Evolutionary conservation across 2,888 invertebrate genomes (phyloP), one percentile per base, ranked within the genome.

Genomic region (Catocala fraxini): DNA sequence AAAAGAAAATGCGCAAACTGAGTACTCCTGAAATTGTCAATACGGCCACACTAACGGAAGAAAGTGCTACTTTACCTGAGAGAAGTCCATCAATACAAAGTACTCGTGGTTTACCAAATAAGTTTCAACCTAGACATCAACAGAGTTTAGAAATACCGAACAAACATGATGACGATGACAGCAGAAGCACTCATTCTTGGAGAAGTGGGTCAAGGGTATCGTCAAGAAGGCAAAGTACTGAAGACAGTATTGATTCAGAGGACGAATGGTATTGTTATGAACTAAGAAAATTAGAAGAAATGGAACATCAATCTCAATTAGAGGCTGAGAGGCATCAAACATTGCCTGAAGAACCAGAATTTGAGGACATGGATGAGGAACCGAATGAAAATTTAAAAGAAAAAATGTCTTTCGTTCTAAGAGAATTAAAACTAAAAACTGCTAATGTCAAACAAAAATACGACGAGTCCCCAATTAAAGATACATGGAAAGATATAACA

Each of bases 191-290:
- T 3, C 97, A 98, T 90, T 98, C 98, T 0, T 97, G 97, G 95
- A 95, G 98, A 75, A 98, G 98, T 79, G 96, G 97, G 0, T 98
- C 98, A 0, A 94, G 97, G 74, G 97, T 97, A 0, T 98, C 98
- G 1, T 98, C 98, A 0, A 95, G 98, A 72, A 95, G 98, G 55
- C 98, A 98, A 90, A 98, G 98, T 82, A 98, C 98, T 0, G 98
- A 98, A 91, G 98, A 98, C 78, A 98, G 98, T 79, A 98, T 98
- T 61, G 98, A 98, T 86, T 98, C 97, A 34, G 98, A 98, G 89
- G 98, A 98, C 83, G 98, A 98, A 86, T 98, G 98, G 97, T 98
- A 98, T 81, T 97, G 97, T 79, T 98, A 98, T 85, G 98, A 98
- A 84, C 88, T 98, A 61, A 94, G 97, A 59, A 98, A 98, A 88